Evolutionary conservation across 2,888 invertebrate species (phyloP).

Genomic region (Diploptera punctata): DNA sequence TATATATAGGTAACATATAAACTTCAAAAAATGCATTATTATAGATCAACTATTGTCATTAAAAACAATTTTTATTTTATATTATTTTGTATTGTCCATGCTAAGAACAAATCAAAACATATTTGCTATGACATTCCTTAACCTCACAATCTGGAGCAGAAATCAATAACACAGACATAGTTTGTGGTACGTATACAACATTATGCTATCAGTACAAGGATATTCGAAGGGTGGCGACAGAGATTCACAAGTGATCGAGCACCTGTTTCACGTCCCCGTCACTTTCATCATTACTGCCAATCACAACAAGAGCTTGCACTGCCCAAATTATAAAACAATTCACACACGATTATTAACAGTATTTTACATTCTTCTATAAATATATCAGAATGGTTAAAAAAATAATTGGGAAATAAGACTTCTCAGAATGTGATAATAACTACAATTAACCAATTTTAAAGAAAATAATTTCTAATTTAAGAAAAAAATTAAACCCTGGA

Average conservation of each 20-base stretch:
- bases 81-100: too few relatives aligned
- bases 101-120: not conserved
- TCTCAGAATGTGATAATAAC: too few relatives aligned
- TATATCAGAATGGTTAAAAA: too few relatives aligned
- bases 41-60: slow-evolving; percentile 30
- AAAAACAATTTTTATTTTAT: slow-evolving; percentile 11
- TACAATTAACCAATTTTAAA: too few relatives aligned
- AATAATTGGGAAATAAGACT: too few relatives aligned
- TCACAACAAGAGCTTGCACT: not conserved
- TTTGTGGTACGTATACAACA: slow-evolving; percentile 31
- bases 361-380: too few relatives aligned
- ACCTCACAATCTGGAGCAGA: too few relatives aligned
- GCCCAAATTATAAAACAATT: too few relatives aligned
- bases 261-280: not conserved
- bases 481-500: too few relatives aligned
- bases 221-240: not conserved
- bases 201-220: slow-evolving; percentile 6
- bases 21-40: slow-evolving; percentile 28
- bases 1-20: slow-evolving; percentile 32
- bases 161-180: slow-evolving; percentile 19
- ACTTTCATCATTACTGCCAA: not conserved
- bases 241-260: slow-evolving; percentile 14
- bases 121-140: slow-evolving; percentile 9
- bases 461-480: too few relatives aligned
- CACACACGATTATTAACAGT: too few relatives aligned